phyloP scores from a whole-genome alignment of 92 coral and sea anemone genomes.

The Heteractis magnifica region DNA sequence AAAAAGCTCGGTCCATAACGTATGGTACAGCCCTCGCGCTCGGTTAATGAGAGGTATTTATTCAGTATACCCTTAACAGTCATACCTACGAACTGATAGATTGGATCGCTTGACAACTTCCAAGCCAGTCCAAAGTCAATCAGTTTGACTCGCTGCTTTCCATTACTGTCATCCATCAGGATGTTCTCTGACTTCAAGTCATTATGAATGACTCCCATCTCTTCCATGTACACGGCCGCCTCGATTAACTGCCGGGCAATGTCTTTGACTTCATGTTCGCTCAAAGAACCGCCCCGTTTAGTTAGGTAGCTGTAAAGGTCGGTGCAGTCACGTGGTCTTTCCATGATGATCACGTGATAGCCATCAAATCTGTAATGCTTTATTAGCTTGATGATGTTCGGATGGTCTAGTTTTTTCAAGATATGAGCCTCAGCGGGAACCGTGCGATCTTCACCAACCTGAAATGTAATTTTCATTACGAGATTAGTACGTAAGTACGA shows the following conservation, averaged over 20 bases:
- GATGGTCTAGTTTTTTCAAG: slow-evolving; percentile 32
- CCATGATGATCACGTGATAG: slow-evolving; percentile 40
- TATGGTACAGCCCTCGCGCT: too few species aligned
- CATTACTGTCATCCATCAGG: slow-evolving; percentile 31
- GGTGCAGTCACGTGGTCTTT: slow-evolving; percentile 35
- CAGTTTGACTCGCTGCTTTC: slow-evolving; percentile 34
- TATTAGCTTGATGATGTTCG: slow-evolving; percentile 44
- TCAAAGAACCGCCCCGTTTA: slow-evolving; percentile 22
- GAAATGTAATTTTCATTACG: not conserved
- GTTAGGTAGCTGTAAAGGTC: slow-evolving; percentile 29
- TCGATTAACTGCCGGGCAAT: slow-evolving; percentile 42
- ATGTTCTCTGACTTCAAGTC: slow-evolving; percentile 54
- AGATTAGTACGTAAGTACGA: too few species aligned
- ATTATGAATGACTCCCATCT: slow-evolving; percentile 47
- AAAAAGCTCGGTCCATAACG: too few species aligned
- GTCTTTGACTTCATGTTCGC: slow-evolving; percentile 34
- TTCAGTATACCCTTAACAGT: too few species aligned
- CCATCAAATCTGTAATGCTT: slow-evolving; percentile 32
- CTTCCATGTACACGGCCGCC: slow-evolving; percentile 35
- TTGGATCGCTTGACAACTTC: slow-evolving; percentile 27
- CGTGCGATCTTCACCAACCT: slow-evolving; percentile 1
- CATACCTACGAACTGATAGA: slow-evolving; percentile 42
- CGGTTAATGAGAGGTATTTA: too few species aligned
- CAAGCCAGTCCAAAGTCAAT: slow-evolving; percentile 50
- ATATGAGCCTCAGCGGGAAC: slow-evolving; percentile 35